A percentile compares a stretch with the other conserved stretches of the same genome.
These are phyloP conservation scores for Myrmecophaga tridactyla DNA, from an alignment of 2,113 vertebrate species.

Conservation along the genomic window DNA sequence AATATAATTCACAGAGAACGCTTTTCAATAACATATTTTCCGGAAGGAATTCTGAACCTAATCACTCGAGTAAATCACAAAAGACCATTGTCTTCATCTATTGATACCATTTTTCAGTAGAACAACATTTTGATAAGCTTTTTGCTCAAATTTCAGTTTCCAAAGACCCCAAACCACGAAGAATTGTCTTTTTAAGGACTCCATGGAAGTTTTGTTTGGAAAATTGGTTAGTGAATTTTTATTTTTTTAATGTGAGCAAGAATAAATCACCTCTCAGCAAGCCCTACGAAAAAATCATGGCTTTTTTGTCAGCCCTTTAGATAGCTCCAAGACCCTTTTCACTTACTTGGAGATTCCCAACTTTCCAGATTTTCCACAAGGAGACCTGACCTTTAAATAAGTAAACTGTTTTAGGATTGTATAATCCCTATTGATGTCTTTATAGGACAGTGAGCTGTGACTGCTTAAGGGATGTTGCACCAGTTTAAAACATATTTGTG, in stretches of 20 bases:
- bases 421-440: background rate
- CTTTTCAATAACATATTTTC: background rate
- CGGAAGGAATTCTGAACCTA: background rate
- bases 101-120: background rate
- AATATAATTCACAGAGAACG: background rate
- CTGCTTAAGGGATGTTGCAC: background rate
- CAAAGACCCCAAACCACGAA: background rate
- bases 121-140: background rate
- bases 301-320: background rate
- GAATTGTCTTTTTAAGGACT: conserved; percentile 14
- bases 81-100: background rate
- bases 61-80: background rate
- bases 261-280: background rate
- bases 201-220: background rate
- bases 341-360: background rate
- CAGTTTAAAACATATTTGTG: background rate
- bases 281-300: background rate
- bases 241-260: background rate
- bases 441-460: background rate
- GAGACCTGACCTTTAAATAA: background rate
- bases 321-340: background rate
- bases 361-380: background rate
- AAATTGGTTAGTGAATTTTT: background rate
- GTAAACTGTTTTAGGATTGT: background rate
- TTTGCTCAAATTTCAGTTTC: background rate